Conservation (phyloP, 92 coral and sea anemone species). For the Anthopleura xanthogrammica region DNA sequence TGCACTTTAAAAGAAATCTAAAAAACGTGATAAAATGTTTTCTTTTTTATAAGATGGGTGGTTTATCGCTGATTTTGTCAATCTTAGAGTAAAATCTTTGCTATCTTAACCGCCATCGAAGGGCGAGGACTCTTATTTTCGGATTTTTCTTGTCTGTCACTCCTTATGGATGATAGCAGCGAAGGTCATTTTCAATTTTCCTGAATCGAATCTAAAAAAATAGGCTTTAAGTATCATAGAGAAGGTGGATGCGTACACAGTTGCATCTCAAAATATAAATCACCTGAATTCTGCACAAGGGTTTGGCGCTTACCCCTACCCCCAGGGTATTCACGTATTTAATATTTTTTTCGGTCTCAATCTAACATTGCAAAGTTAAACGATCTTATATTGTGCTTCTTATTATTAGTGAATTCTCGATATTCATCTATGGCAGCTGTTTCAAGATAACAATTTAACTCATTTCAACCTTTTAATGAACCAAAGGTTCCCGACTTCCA, state of each 20-base stretch:
- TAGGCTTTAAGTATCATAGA: too few species aligned
- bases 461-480: background rate
- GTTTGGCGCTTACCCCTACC: too few species aligned
- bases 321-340: too few species aligned
- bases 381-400: background rate
- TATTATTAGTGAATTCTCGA: background rate
- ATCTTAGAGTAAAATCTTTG: background rate
- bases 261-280: too few species aligned
- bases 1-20: background rate
- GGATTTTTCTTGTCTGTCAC: too few species aligned
- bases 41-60: background rate
- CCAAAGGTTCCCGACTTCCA: background rate
- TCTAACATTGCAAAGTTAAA: background rate
- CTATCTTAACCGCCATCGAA: background rate
- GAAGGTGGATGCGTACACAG: too few species aligned
- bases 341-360: background rate
- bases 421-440: background rate
- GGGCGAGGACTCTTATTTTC: background rate
- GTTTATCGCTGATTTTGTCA: background rate
- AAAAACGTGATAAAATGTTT: background rate
- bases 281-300: too few species aligned
- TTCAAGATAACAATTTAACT: background rate
- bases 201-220: too few species aligned
- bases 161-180: too few species aligned
- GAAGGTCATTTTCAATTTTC: too few species aligned